Evolutionary conservation across 1,140 invertebrate species (phyloP).

Genomic region (Reticulitermes speratus): DNA sequence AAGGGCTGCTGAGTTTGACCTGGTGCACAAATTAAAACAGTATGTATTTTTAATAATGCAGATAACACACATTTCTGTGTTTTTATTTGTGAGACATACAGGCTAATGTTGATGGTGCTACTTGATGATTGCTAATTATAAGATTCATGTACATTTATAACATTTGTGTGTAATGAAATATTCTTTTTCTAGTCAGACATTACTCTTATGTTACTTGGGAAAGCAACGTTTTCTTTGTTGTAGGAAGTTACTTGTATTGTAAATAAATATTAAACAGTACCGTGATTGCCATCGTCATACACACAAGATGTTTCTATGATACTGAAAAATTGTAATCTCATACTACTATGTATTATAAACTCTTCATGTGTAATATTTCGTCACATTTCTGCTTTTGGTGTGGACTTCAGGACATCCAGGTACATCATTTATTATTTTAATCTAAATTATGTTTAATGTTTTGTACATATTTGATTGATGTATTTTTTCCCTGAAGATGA

Average conservation of each 20-base stretch:
- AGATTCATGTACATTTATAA: background rate
- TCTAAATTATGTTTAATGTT: no score
- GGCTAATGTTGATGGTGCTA: background rate
- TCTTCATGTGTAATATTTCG: no score
- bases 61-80: background rate
- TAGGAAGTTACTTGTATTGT: background rate
- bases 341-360: no score
- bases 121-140: background rate
- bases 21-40: background rate
- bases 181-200: slow-evolving; percentile 3
- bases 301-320: no score
- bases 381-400: no score
- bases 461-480: no score
- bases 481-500: no score
- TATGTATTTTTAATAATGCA: slow-evolving; percentile 10
- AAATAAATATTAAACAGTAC: no score
- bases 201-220: background rate
- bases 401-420: no score
- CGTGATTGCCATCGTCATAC: no score
- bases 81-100: background rate
- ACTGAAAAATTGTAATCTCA: no score
- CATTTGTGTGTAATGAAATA: background rate
- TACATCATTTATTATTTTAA: no score
- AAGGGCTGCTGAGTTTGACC: background rate
- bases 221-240: background rate